These are phyloP conservation scores for Neosilurus mollespiculum DNA, from an alignment of 2,797 vertebrate genomes.

Conservation along the genomic window DNA sequence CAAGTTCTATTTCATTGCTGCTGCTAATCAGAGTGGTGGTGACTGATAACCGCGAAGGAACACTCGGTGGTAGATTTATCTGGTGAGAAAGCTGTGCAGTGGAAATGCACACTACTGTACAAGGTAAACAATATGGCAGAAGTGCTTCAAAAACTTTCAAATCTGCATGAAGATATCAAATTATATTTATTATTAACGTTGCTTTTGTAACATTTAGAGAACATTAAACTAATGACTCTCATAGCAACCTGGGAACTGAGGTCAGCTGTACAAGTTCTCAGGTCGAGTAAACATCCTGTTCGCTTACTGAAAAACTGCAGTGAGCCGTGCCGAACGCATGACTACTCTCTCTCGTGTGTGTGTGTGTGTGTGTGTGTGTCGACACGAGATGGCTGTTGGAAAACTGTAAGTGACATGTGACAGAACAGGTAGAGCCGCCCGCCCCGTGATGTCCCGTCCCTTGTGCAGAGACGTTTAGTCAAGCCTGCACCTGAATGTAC, in stretches of 20 bases:
- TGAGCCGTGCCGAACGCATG: neutral
- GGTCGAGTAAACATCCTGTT: neutral
- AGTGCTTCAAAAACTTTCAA: neutral
- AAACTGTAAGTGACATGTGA: neutral
- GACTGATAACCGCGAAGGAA: neutral
- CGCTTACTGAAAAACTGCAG: neutral
- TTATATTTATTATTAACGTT: no score
- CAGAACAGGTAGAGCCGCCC: slow-evolving; percentile 39
- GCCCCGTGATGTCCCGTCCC: neutral
- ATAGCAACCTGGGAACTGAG: neutral
- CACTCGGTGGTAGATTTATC: neutral
- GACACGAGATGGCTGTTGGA: neutral
- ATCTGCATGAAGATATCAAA: neutral
- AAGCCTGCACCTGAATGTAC: neutral
- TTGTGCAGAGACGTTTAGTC: neutral
- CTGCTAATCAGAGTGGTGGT: neutral
- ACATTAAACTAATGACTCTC: neutral
- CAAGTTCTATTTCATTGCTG: neutral
- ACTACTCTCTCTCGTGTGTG: neutral
- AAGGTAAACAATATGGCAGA: neutral
- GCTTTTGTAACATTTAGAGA: neutral
- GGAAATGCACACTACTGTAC: neutral
- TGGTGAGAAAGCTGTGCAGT: neutral
- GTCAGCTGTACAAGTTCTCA: neutral
- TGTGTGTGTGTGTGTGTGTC: neutral